phyloP scores from a whole-genome alignment of 2,797 vertebrate genomes.

The Tenualosa ilisha region DNA sequence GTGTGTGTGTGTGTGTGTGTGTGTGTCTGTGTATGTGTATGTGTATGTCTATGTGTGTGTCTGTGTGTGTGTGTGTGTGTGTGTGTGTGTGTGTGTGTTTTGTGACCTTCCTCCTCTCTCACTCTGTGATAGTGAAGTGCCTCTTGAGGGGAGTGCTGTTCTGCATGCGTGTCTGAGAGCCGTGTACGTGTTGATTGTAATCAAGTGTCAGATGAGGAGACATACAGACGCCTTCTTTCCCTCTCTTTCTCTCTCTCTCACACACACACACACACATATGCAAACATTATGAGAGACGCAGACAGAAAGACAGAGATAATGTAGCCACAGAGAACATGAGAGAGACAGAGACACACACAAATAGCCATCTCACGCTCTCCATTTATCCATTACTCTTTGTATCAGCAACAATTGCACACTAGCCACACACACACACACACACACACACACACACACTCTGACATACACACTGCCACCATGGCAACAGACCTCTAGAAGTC shows the following conservation, averaged over 20 bases:
- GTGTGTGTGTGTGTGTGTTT: not conserved
- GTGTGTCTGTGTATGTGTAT: not conserved
- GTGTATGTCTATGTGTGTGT: not conserved
- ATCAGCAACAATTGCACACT: not conserved
- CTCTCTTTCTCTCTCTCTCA: too few species aligned
- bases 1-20: not conserved
- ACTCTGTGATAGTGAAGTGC: not conserved
- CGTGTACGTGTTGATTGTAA: not conserved
- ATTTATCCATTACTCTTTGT: not conserved
- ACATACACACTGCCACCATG: not conserved
- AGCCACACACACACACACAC: slow-evolving; percentile 18
- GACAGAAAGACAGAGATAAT: not conserved
- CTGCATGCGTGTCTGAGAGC: slow-evolving; percentile 1
- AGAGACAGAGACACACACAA: not conserved
- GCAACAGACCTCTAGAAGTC: not conserved
- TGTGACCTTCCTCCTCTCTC: not conserved
- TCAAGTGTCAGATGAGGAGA: slow-evolving; percentile 17
- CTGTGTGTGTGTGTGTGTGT: not conserved
- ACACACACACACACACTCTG: slow-evolving; percentile 4
- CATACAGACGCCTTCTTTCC: not conserved
- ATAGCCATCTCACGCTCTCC: not conserved
- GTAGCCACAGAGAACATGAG: not conserved
- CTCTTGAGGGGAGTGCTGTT: not conserved
- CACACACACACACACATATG: not conserved
- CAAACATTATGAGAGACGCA: not conserved